These are phyloP conservation scores for Trichopria drosophilae DNA, from an alignment of 2,888 invertebrate species.

Conservation along the genomic window DNA sequence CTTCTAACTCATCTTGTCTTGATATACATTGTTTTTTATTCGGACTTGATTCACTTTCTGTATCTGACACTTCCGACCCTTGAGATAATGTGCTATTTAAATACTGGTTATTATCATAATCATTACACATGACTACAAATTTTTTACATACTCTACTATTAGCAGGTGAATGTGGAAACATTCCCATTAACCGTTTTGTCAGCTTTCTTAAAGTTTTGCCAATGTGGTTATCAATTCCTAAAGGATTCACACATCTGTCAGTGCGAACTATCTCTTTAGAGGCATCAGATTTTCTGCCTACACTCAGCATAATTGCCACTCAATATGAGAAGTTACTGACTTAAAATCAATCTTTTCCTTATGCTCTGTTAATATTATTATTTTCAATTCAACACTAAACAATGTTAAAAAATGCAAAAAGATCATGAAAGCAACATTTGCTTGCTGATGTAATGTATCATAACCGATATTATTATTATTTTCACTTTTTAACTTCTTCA, in stretches of 20 bases:
- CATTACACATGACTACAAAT: neutral
- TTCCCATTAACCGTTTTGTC: slow-evolving; percentile 3
- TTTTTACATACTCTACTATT: slow-evolving; percentile 2
- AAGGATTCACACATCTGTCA: too few species aligned
- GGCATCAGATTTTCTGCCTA: neutral
- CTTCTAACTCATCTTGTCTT: slow-evolving; percentile 6
- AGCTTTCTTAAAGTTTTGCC: slow-evolving; percentile 1
- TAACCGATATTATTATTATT: too few species aligned
- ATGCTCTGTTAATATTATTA: too few species aligned
- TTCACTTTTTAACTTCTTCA: too few species aligned
- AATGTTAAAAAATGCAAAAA: too few species aligned
- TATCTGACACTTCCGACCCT: neutral
- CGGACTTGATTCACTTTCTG: slow-evolving; percentile 6
- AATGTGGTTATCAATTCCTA: slow-evolving; percentile 2
- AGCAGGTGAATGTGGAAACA: neutral
- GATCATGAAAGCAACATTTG: too few species aligned
- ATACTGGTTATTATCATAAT: neutral
- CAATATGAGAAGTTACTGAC: too few species aligned
- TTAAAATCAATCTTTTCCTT: too few species aligned
- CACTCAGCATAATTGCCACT: too few species aligned
- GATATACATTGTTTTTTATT: slow-evolving; percentile 1
- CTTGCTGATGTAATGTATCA: too few species aligned
- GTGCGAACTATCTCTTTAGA: neutral
- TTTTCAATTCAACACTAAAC: too few species aligned
- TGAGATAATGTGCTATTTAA: neutral